Base-by-base conservation (phyloP, 2,113 vertebrate genomes). In the Centrocercus urophasianus region DNA sequence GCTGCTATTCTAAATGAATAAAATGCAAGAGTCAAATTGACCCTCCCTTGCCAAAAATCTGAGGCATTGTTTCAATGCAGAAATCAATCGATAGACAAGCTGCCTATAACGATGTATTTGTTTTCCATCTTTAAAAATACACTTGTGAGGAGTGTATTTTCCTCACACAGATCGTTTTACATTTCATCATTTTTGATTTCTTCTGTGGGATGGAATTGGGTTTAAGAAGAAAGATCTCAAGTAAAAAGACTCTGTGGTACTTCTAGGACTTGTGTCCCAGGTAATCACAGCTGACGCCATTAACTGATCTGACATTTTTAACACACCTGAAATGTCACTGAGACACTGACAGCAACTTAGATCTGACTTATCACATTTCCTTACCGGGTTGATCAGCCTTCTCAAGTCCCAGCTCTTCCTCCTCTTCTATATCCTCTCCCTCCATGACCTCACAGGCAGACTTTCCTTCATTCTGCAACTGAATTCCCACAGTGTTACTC, bases 391-490 rank as follows among this genome's bases (percentile, higher is more conserved):
- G 45, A 56, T 91, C 75, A 16, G 64, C 4, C 66, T 95, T 96
- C 75, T 97, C 94, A 18, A 94, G 56, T 36, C 38, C 71, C 54
- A 82, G 3, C 13, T 96, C 90, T 6, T 98, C 98, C 32, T 95
- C 98, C 36, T 97, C 97, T 76, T 97, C 97, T 7, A 97, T 97
- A 71, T 97, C 96, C 13, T 97, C 97, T n/a, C 93, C 98, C 8
- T 97, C 97, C 28, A 93, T 96, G 27, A 95, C 96, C 38, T 97
- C 93, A 0, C 96, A 96, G 57, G 28, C 96, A 54, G 88, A 83
- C 45, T 86, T 95, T 34, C 98, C 98, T 64, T 97, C 95, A 93
- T 92, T 97, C 99, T 99, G 77, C 16, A 90, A 88, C 54, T 86
- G 81, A 91, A 93, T 90, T 32, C 16, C 30, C 59, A 0, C 17